Percentiles rank a stretch among this genome's conserved stretches.
Evolutionary conservation across 2,797 vertebrate genomes (phyloP).

Genomic region (Hemitrygon akajei): DNA sequence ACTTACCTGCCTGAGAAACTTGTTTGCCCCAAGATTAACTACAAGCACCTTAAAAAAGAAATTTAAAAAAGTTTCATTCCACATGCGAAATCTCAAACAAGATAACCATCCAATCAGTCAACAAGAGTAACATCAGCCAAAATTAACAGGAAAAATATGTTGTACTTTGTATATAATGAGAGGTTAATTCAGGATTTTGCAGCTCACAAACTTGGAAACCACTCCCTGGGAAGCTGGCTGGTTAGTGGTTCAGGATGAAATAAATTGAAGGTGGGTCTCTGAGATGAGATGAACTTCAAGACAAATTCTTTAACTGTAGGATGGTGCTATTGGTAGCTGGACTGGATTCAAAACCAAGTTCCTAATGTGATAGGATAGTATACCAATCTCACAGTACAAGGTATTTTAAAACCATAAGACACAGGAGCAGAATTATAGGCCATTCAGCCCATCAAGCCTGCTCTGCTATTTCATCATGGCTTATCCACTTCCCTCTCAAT

Average conservation of each 20-base stretch:
- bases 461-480: no score
- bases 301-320: not conserved
- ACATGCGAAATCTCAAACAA: not conserved
- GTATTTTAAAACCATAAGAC: not conserved
- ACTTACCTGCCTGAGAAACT: slow-evolving; percentile 87
- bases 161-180: not conserved
- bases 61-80: not conserved
- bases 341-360: not conserved
- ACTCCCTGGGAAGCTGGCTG: not conserved
- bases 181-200: not conserved
- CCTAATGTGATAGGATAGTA: not conserved
- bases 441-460: no score
- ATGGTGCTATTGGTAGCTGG: not conserved
- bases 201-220: not conserved
- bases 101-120: not conserved
- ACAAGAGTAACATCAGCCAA: not conserved
- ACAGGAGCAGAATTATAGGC: no score
- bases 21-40: slow-evolving; percentile 86
- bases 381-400: not conserved
- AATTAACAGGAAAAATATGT: not conserved
- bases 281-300: no score
- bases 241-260: no score
- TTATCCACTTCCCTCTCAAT: no score
- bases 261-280: no score
- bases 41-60: slow-evolving; percentile 74